A percentile compares a stretch with the other conserved stretches of the same genome.
These are phyloP conservation scores for Tribolium madens DNA, from an alignment of 1,140 invertebrate species.

Conservation along the genomic window DNA sequence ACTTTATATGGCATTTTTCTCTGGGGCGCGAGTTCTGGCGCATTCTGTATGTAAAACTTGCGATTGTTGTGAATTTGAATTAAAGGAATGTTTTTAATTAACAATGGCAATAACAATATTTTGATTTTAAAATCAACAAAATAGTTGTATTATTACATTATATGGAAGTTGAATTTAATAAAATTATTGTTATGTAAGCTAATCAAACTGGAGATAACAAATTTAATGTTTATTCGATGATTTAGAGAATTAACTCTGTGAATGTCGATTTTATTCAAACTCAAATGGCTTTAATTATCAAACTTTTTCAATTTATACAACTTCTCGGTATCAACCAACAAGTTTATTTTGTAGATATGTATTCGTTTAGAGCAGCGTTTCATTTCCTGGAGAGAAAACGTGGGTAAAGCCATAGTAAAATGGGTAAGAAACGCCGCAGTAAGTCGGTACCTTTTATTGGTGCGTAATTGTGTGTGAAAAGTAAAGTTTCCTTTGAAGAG, in stretches of 20 bases:
- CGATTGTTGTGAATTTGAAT: too few species aligned
- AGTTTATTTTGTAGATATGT: conserved; percentile 16
- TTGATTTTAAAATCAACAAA: too few species aligned
- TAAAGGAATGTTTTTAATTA: too few species aligned
- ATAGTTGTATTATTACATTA: too few species aligned
- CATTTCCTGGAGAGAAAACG: conserved; percentile 9
- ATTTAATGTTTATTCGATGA: not conserved
- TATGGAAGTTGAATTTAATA: too few species aligned
- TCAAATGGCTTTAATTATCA: not conserved
- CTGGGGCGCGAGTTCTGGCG: too few species aligned
- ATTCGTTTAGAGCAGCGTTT: not conserved
- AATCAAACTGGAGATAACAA: not conserved
- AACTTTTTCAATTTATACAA: conserved; percentile 22
- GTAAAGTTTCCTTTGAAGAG: conserved; percentile 41
- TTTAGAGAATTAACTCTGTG: not conserved
- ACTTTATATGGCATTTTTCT: too few species aligned
- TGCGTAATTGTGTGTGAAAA: conserved; percentile 44
- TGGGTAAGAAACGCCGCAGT: not conserved
- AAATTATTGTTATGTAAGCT: not conserved
- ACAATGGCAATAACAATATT: too few species aligned
- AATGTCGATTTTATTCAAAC: conserved; percentile 1
- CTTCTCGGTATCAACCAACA: not conserved
- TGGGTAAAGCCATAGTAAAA: not conserved
- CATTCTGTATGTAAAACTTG: too few species aligned
- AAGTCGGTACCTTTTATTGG: conserved; percentile 25